These are phyloP conservation scores for Phyllopteryx taeniolatus DNA, from an alignment of 2,113 vertebrate genomes.

Conservation along the genomic window DNA sequence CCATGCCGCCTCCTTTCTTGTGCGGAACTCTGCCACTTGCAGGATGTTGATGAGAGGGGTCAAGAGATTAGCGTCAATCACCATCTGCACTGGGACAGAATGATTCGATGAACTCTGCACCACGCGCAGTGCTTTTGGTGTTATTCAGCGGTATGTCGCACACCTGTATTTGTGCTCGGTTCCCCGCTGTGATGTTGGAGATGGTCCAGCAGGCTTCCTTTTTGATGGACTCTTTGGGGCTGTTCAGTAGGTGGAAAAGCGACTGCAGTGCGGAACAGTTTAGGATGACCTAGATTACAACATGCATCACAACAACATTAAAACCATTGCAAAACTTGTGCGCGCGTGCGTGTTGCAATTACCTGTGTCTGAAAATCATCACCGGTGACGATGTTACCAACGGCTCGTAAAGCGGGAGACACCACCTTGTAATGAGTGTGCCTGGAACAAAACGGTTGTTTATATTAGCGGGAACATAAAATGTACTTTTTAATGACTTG, in stretches of 20 bases:
- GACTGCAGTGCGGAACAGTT: slow-evolving; percentile 96
- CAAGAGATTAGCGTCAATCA: slow-evolving; percentile 91
- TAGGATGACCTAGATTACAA: slow-evolving; percentile 86
- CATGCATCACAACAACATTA: background rate
- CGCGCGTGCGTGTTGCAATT: slow-evolving; percentile 3
- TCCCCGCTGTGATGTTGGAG: slow-evolving; percentile 98
- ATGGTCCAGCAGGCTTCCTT: slow-evolving; percentile 99
- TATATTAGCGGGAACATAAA: background rate
- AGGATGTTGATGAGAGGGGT: slow-evolving; percentile 93
- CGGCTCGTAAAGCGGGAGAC: slow-evolving; percentile 91
- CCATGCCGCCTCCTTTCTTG: slow-evolving; percentile 96
- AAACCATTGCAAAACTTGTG: background rate
- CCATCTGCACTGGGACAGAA: slow-evolving; percentile 74
- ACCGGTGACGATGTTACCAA: slow-evolving; percentile 96
- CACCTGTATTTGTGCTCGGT: slow-evolving; percentile 96
- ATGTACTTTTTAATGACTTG: no score
- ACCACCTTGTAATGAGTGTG: slow-evolving; percentile 97
- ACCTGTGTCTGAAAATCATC: slow-evolving; percentile 98
- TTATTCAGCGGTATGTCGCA: background rate
- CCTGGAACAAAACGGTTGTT: slow-evolving; percentile 72
- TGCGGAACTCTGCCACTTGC: slow-evolving; percentile 95
- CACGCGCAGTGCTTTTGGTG: no score
- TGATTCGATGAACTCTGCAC: background rate
- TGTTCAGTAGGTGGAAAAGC: slow-evolving; percentile 91
- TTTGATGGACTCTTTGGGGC: slow-evolving; percentile 97